These are phyloP conservation scores for Drosophila nigrodunni DNA, from an alignment of 1,140 invertebrate species.

Conservation along the genomic window DNA sequence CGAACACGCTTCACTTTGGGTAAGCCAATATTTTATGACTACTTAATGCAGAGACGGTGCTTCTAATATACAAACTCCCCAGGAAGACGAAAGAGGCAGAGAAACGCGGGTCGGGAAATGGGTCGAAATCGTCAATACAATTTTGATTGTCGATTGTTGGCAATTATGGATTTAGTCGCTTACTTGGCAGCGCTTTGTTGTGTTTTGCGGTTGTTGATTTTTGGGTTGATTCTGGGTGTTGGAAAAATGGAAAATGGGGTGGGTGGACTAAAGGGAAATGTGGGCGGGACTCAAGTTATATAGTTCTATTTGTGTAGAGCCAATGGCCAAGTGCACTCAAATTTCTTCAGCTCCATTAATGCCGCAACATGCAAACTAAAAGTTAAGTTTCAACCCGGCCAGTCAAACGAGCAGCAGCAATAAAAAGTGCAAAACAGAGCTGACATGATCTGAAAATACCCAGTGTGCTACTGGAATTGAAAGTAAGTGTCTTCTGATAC, in stretches of 20 bases:
- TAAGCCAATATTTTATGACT: constrained; percentile 61
- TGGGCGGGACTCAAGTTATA: not conserved
- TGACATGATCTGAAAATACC: constrained; percentile 14
- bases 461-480: too few species aligned
- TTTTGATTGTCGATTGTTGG: constrained; percentile 76
- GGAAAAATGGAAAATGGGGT: constrained; percentile 3
- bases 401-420: constrained; percentile 33
- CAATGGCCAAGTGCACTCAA: constrained; percentile 57
- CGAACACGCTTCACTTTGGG: constrained; percentile 30
- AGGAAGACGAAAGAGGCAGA: not conserved
- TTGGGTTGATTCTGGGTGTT: constrained; percentile 21
- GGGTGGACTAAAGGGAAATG: too few species aligned
- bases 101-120: not conserved
- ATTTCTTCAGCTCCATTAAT: constrained; percentile 75
- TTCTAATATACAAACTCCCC: not conserved
- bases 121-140: constrained; percentile 49
- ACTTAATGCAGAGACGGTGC: constrained; percentile 33
- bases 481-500: too few species aligned
- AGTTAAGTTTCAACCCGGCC: constrained; percentile 66
- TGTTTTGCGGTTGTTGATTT: constrained; percentile 39
- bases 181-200: constrained; percentile 45
- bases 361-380: constrained; percentile 74
- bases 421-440: not conserved
- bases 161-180: constrained; percentile 78
- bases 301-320: constrained; percentile 6